Percentiles rank a stretch among this genome's conserved stretches.
These are phyloP conservation scores for Tetranychus piercei DNA, from an alignment of 2,888 invertebrate species.

Conservation along the genomic window DNA sequence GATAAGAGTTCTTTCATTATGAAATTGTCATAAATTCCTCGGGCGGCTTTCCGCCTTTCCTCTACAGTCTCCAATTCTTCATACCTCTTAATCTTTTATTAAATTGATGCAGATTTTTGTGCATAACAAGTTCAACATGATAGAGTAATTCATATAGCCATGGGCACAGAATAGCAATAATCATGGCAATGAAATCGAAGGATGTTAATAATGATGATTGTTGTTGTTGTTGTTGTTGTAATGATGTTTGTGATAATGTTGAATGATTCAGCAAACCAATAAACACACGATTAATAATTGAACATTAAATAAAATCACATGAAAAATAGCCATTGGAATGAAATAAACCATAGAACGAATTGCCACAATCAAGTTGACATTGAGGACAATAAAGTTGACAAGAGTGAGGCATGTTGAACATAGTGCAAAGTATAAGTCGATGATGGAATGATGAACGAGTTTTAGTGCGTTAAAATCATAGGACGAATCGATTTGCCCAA, in stretches of 20 bases:
- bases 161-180: neutral
- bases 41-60: constrained; percentile 78
- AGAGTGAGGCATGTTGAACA: too few species aligned
- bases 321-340: too few species aligned
- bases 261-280: too few species aligned
- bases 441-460: too few species aligned
- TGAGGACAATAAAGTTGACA: too few species aligned
- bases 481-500: too few species aligned
- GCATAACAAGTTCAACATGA: neutral
- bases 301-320: neutral
- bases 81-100: constrained; percentile 67
- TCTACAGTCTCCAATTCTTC: constrained; percentile 95
- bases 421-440: too few species aligned
- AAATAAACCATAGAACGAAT: too few species aligned
- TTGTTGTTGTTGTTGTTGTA: neutral
- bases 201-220: neutral
- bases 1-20: constrained; percentile 99
- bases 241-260: neutral
- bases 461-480: too few species aligned
- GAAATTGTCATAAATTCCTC: constrained; percentile 97
- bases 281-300: too few species aligned
- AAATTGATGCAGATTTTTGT: constrained; percentile 34
- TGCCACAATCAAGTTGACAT: too few species aligned
- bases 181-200: neutral
- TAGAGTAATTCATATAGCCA: neutral